phyloP scores from a whole-genome alignment of 2,797 vertebrate genomes.

The Hephaestus fuliginosus region DNA sequence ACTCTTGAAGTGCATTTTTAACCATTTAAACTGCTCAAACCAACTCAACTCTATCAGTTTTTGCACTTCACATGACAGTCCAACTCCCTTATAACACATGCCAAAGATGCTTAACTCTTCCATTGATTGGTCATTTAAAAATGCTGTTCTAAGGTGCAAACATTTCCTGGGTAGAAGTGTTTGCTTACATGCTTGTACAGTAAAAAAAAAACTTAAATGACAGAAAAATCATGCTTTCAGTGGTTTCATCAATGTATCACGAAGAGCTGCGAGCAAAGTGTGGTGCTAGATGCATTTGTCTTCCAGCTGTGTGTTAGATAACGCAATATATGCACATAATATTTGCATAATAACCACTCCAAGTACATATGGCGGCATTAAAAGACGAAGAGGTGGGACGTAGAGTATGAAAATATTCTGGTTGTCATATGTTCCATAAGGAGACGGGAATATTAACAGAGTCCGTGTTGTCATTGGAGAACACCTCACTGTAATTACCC shows the following conservation, averaged over 20 bases:
- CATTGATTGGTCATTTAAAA: neutral
- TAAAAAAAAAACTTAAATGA: too few species aligned
- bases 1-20: neutral
- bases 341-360: conserved; percentile 38
- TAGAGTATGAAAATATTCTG: neutral
- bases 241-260: neutral
- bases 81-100: neutral
- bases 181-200: too few species aligned
- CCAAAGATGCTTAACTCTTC: neutral
- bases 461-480: too few species aligned
- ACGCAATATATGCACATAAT: conserved; percentile 33
- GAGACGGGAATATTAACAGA: conserved; percentile 29
- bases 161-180: too few species aligned
- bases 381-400: neutral
- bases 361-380: neutral
- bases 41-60: neutral
- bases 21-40: neutral
- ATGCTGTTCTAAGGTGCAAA: neutral
- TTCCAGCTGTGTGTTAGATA: conserved; percentile 20
- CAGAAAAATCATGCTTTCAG: neutral
- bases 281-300: neutral
- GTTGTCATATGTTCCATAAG: neutral
- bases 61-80: neutral
- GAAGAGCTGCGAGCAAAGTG: neutral
- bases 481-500: conserved; percentile 7